Base-by-base conservation (phyloP, 2,888 invertebrate genomes). In the Dysmachus trigonus region DNA sequence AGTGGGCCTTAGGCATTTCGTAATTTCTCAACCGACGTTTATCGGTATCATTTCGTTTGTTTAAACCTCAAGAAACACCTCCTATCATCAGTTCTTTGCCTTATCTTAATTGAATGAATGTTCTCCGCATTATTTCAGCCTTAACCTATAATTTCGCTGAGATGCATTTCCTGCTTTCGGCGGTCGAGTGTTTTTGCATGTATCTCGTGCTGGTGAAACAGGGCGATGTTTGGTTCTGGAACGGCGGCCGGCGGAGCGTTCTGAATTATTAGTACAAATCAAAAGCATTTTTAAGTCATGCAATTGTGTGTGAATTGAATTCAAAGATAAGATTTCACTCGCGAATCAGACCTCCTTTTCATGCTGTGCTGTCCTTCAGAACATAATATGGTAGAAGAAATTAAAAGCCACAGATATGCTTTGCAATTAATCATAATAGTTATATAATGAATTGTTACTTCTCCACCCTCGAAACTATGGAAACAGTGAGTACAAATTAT, bases 91-190 rank as follows among this genome's bases (percentile, higher is more conserved):
- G n/a, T 31, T 51, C 79, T 1, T 79, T 47, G n/a, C 22, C n/a
- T 79, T 51, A 79, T 79, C 51, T 47, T 79, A 30, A 79, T 79
- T 79, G 30, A 47, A 15, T 47, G 22, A 79, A 79, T 79, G 51
- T 31, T 47, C 77, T 51, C 13, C 27, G 71, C 27, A 71, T 71
- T 41, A 18, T 51, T 38, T 8, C n/a, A 31, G 33, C 33, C 31
- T 79, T 51, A 79, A 51, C 79, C 79, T 79, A 79, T 79, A 79
- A 79, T 79, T 79, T 51, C 5, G 47, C 7, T 30, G 51, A 53
- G 51, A 79, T 79, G 79, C 79, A 51, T 79, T 79, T 79, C 79
- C 79, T 47, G 79, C 31, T 30, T 27, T 79, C 51, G 33, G 41
- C 30, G 38, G 38, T 35, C 5, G 41, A 35, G 18, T 77, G 38